Percentiles rank a stretch among this genome's conserved stretches.
phyloP scores from a whole-genome alignment of 1,140 invertebrate species.

The Plodia interpunctella region DNA sequence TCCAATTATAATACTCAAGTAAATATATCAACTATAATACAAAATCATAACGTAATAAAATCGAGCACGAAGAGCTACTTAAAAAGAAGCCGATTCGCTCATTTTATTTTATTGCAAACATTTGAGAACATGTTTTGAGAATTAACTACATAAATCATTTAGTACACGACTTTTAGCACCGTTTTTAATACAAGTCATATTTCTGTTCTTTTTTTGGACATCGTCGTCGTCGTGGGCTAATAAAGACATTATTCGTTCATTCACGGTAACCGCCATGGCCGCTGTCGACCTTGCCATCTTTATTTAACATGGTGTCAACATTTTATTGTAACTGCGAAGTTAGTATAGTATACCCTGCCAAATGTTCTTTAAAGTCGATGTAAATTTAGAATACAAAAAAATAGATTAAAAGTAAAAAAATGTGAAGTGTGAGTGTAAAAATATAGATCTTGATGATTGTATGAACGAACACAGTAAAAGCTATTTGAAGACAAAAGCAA shows the following conservation, averaged over 20 bases:
- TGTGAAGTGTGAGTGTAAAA: no score
- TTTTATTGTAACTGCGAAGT: no score
- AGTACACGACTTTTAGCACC: constrained; percentile 20
- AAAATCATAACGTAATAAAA: not conserved
- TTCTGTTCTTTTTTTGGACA: constrained; percentile 18
- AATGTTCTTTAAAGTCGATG: no score
- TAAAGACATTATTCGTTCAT: constrained; percentile 27
- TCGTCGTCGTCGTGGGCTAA: constrained; percentile 8
- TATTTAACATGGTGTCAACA: not conserved
- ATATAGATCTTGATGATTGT: no score
- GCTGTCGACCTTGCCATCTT: not conserved
- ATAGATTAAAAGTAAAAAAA: no score
- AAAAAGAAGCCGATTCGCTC: constrained; percentile 12
- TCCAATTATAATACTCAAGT: not conserved
- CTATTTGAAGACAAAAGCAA: not conserved
- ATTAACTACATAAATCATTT: constrained; percentile 11
- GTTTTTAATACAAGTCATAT: constrained; percentile 21
- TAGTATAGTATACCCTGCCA: no score
- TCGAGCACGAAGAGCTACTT: constrained; percentile 5
- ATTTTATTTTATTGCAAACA: constrained; percentile 22
- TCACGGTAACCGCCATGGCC: constrained; percentile 17
- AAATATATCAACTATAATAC: not conserved
- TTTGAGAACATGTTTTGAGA: constrained; percentile 18
- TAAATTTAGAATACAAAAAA: no score
- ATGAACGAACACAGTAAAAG: not conserved